These are phyloP conservation scores for Indicator indicator DNA, from an alignment of 2,113 vertebrate species.

Conservation along the genomic window DNA sequence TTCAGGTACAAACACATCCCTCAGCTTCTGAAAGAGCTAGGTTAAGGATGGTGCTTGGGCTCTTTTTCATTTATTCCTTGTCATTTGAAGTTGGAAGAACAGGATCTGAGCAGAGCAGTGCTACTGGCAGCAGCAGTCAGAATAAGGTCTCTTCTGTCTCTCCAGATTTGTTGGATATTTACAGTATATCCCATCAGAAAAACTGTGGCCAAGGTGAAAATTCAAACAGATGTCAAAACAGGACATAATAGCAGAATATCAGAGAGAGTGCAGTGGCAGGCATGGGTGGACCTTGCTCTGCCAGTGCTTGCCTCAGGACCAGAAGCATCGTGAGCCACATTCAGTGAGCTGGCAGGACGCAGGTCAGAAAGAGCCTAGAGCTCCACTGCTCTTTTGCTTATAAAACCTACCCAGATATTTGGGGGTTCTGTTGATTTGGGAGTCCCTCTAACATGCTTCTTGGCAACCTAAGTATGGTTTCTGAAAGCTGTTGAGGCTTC, in stretches of 20 bases:
- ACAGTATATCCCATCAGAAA: neutral
- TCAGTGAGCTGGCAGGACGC: rapidly evolving
- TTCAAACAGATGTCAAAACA: neutral
- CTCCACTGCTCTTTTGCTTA: rapidly evolving
- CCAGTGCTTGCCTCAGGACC: neutral
- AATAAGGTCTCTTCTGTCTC: neutral
- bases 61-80: neutral
- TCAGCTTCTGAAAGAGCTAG: neutral
- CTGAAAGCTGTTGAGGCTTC: neutral
- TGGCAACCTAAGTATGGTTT: neutral
- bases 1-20: neutral
- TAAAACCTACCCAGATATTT: neutral
- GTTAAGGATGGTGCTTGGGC: neutral
- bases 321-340: rapidly evolving
- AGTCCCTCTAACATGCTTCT: neutral
- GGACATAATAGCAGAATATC: neutral
- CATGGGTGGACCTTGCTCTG: rapidly evolving
- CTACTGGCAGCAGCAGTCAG: neutral
- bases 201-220: neutral
- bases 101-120: neutral
- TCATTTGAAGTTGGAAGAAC: neutral
- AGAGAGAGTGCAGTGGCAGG: neutral
- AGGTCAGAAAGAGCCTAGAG: neutral
- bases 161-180: neutral
- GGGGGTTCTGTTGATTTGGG: neutral